phyloP scores from a whole-genome alignment of 2,113 vertebrate genomes.

The Ageneiosus marmoratus region DNA sequence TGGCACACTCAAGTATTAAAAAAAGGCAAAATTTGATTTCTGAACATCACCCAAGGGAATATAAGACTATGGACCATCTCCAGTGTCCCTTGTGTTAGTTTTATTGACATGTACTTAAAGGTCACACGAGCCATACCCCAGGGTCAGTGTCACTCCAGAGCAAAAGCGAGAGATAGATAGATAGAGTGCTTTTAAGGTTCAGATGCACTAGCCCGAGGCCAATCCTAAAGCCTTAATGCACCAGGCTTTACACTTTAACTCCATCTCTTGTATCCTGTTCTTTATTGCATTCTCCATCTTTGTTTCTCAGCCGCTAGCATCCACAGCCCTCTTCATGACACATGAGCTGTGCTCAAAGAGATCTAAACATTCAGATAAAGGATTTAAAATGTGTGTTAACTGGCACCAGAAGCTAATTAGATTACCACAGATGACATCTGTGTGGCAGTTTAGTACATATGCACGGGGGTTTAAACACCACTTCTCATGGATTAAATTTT shows the following conservation, averaged over 20 bases:
- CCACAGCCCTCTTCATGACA: conserved; percentile 19
- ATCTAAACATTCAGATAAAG: conserved; percentile 8
- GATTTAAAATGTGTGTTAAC: conserved; percentile 4
- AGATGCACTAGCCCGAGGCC: conserved; percentile 30
- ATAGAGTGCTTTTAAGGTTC: conserved; percentile 31
- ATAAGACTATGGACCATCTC: not conserved
- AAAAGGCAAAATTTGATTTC: conserved; percentile 36
- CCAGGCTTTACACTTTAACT: not conserved
- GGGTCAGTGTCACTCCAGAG: conserved; percentile 26
- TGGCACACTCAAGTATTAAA: not conserved
- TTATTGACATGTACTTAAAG: conserved; percentile 30
- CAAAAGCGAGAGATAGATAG: too few relatives aligned
- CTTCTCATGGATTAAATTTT: not conserved
- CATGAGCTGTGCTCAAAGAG: conserved; percentile 10
- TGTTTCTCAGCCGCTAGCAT: not conserved
- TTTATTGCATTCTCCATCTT: conserved; percentile 31
- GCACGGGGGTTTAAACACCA: too few relatives aligned
- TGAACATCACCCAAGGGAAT: conserved; percentile 14
- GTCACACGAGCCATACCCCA: conserved; percentile 16
- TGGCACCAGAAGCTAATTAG: conserved; percentile 19
- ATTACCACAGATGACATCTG: conserved; percentile 35
- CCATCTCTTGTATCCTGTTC: conserved; percentile 37
- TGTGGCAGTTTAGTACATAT: not conserved
- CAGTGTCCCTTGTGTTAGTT: conserved; percentile 1
- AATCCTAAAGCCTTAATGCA: conserved; percentile 3